These are phyloP conservation scores for Theretra japonica DNA, from an alignment of 2,888 invertebrate genomes.

Conservation along the genomic window DNA sequence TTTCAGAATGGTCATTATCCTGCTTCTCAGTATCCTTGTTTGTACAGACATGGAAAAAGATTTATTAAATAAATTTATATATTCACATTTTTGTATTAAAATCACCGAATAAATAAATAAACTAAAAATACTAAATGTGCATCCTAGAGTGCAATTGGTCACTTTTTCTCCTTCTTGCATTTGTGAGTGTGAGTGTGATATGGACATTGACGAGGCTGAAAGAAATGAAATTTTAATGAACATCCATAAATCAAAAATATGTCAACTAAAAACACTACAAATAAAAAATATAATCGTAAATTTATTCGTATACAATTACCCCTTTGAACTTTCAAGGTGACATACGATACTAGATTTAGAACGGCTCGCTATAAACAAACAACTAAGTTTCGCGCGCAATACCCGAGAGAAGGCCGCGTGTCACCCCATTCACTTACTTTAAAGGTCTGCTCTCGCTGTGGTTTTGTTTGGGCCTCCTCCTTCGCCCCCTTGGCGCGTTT, in stretches of 20 bases:
- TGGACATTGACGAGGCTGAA: constrained; percentile 72
- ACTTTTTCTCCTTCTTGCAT: constrained; percentile 48
- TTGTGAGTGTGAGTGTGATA: constrained; percentile 64
- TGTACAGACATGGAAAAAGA: constrained; percentile 78
- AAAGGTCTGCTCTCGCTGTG: constrained; percentile 64
- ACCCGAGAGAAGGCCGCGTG: constrained; percentile 46
- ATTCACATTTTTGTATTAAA: constrained; percentile 7
- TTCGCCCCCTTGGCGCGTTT: constrained; percentile 65
- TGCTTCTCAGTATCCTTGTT: constrained; percentile 63
- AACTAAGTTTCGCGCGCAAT: constrained; percentile 55
- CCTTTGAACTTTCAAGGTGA: constrained; percentile 24
- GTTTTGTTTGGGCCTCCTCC: constrained; percentile 46
- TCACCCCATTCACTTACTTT: constrained; percentile 64
- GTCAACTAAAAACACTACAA: constrained; percentile 22
- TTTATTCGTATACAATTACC: constrained; percentile 17
- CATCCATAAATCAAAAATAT: constrained; percentile 34
- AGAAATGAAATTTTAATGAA: constrained; percentile 55
- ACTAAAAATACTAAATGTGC: constrained; percentile 39
- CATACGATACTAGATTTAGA: constrained; percentile 40
- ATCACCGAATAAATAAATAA: constrained; percentile 31
- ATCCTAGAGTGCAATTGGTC: constrained; percentile 41
- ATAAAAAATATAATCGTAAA: constrained; percentile 6
- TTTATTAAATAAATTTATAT: constrained; percentile 35
- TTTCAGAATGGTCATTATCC: constrained; percentile 41
- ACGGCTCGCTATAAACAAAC: constrained; percentile 46